Evolutionary conservation across 2,113 vertebrate genomes (phyloP).

Genomic region (Ceyx melanurus): DNA sequence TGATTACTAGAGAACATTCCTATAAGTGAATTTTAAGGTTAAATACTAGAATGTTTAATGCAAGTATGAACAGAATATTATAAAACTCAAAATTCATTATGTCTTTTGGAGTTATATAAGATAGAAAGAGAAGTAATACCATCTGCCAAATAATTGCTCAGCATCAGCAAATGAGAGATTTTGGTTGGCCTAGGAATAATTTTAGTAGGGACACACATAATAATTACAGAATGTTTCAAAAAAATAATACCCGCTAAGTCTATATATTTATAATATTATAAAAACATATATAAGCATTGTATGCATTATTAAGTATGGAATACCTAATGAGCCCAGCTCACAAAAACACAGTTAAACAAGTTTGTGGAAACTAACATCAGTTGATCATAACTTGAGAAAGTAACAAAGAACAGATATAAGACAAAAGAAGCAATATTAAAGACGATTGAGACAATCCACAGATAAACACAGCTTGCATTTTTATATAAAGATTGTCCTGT

Average conservation of each 20-base stretch:
- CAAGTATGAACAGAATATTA: neutral
- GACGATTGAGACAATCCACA: neutral
- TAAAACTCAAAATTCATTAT: neutral
- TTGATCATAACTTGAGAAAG: neutral
- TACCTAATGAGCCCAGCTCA: neutral
- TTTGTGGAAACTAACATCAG: neutral
- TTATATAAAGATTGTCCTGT: neutral
- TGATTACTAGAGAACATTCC: neutral
- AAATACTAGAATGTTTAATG: neutral
- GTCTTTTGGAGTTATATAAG: neutral
- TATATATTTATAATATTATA: neutral
- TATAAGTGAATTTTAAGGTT: constrained; percentile 20
- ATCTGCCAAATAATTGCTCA: neutral
- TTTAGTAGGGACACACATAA: neutral
- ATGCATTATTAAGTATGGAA: neutral
- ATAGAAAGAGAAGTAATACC: neutral
- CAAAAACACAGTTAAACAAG: neutral
- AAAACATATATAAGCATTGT: neutral
- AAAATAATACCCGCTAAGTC: neutral
- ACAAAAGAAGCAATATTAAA: neutral
- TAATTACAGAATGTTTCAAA: neutral
- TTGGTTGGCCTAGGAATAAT: neutral
- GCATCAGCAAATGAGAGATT: neutral
- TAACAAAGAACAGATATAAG: neutral
- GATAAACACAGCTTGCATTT: neutral